These are phyloP conservation scores for Halcyon leucocephala DNA, from an alignment of 2,797 vertebrate genomes.

Conservation along the genomic window DNA sequence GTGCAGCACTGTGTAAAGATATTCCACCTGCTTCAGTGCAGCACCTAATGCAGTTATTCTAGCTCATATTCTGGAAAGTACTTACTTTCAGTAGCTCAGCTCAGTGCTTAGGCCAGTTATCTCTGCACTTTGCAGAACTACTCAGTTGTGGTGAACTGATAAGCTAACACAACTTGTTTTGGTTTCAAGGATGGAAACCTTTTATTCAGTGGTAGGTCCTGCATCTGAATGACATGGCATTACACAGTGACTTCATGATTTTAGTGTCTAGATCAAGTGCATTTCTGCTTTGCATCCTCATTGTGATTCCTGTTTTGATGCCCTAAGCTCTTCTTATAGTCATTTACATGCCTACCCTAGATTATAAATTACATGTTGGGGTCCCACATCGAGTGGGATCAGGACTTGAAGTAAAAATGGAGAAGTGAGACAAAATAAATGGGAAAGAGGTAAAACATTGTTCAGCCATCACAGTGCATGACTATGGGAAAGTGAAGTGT, in stretches of 20 bases:
- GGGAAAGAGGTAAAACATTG: background rate
- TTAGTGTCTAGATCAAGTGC: background rate
- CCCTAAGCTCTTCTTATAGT: background rate
- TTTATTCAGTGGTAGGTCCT: background rate
- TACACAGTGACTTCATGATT: background rate
- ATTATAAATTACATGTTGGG: background rate
- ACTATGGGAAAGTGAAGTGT: background rate
- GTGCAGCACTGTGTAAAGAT: background rate
- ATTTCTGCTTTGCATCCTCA: background rate
- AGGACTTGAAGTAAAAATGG: background rate
- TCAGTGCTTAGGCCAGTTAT: background rate
- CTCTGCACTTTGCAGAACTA: background rate
- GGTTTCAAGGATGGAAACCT: background rate
- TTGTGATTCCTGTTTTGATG: background rate
- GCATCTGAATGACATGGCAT: fast-evolving
- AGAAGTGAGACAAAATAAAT: background rate
- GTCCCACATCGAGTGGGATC: background rate
- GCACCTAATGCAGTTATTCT: background rate
- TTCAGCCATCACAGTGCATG: background rate
- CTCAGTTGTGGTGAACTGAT: background rate
- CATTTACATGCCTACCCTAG: background rate
- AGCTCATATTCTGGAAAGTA: background rate
- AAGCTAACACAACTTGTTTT: background rate
- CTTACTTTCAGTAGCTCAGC: background rate
- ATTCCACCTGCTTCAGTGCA: background rate